Base-by-base conservation (phyloP, 2,797 vertebrate species). In the Agapornis canus region DNA sequence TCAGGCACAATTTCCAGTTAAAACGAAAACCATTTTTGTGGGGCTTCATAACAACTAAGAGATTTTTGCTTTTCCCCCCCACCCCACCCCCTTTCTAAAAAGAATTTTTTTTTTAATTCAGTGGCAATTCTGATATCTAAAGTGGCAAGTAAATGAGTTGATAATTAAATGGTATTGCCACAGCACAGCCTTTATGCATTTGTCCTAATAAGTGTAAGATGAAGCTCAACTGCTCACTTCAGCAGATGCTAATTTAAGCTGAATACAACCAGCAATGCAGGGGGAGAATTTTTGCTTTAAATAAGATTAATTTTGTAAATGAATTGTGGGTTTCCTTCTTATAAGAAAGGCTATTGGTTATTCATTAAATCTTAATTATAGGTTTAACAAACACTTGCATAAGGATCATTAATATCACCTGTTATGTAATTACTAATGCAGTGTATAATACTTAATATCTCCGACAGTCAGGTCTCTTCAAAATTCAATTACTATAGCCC, bases 301-400 rank as follows among this genome's bases (percentile, higher is more conserved):
- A 97, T 93, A 96, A 94, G 56, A 96, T 96, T 95, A 92, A 96
- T 86, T 87, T 94, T 94, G 79, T 63, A 95, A 95, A 95, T 95
- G 92, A 97, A 95, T 90, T 69, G 7, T 93, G 89, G 63, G 92
- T 95, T 97, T 95, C 45, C n/a, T 93, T 93, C 87, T 94, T 91
- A 91, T 94, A 97, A 96, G 82, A 94, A 97, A 95, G 47, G 66
- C 92, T 82, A 94, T 95, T 95, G 86, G 91, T 95, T 95, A 95
- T 96, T 96, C 95, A 95, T 96, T 94, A 97, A 96, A 89, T 97
- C 73, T 97, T 94, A 97, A 97, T 97, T 97, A 97, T 75, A 96
- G 77, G 49, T 97, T 79, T 97, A 97, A 97, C 95, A 97, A 93
- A 95, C 82, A 97, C 92, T 95, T 97, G 95, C 71, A 95, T 97